A percentile compares a stretch with the other conserved stretches of the same genome.
These are phyloP conservation scores for Brachypalpus laphriformis DNA, from an alignment of 2,888 invertebrate species.

Conservation along the genomic window DNA sequence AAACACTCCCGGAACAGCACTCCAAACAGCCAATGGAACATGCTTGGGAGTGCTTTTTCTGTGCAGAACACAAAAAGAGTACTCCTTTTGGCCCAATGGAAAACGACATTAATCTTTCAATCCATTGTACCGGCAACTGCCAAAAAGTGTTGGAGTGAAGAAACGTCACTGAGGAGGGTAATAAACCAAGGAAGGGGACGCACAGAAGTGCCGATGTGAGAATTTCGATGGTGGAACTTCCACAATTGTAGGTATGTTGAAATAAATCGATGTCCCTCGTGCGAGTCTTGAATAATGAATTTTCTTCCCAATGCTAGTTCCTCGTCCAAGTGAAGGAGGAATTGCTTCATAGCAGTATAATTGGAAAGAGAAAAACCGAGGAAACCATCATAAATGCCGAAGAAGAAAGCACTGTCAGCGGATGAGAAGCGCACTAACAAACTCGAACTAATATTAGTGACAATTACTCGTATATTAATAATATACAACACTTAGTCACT, in stretches of 20 bases:
- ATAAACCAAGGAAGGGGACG: too few relatives aligned
- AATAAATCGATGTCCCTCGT: slow-evolving; percentile 97
- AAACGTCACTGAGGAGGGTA: too few relatives aligned
- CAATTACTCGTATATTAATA: too few relatives aligned
- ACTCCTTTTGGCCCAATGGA: too few relatives aligned
- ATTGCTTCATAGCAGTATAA: slow-evolving; percentile 99
- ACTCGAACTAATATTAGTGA: slow-evolving; percentile 92
- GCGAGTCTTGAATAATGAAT: slow-evolving; percentile 98
- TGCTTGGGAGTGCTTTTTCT: too few relatives aligned
- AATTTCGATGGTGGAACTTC: slow-evolving; percentile 91
- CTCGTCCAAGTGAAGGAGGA: slow-evolving; percentile 97
- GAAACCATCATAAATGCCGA: slow-evolving; percentile 84
- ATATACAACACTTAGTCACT: too few relatives aligned
- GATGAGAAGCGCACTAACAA: slow-evolving; percentile 92
- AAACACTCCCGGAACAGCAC: too few relatives aligned
- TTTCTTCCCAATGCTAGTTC: slow-evolving; percentile 94
- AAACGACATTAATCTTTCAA: too few relatives aligned
- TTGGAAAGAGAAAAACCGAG: slow-evolving; percentile 85
- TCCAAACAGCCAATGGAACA: too few relatives aligned
- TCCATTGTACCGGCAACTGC: too few relatives aligned
- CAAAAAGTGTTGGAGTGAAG: too few relatives aligned
- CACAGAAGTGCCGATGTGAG: slow-evolving; percentile 96
- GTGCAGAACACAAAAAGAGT: too few relatives aligned
- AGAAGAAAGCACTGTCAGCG: slow-evolving; percentile 89
- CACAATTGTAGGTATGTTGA: slow-evolving; percentile 96